phyloP scores from a whole-genome alignment of 2,113 vertebrate species.

The Rhabdomys dilectus region DNA sequence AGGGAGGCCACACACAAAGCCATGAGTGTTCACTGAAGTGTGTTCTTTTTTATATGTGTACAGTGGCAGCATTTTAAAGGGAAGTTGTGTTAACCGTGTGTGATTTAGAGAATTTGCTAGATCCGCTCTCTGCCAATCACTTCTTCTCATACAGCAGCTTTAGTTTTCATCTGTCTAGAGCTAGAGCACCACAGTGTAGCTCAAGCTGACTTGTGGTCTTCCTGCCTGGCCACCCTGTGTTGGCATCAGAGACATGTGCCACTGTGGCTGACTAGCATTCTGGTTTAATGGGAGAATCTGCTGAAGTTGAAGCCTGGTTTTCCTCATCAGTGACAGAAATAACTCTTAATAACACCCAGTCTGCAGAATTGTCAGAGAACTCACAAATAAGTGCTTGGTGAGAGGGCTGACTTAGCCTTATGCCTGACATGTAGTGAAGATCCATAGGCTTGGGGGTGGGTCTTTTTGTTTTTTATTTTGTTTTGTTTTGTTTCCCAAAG shows the following conservation, averaged over 20 bases:
- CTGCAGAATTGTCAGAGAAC: background rate
- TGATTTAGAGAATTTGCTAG: constrained; percentile 36
- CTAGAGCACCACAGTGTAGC: background rate
- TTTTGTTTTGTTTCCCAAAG: background rate
- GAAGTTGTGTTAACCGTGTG: background rate
- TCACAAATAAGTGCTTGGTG: background rate
- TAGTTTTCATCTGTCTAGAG: background rate
- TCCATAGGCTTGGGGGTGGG: background rate
- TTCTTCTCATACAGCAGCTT: background rate
- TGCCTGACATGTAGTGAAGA: background rate
- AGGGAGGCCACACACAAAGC: background rate
- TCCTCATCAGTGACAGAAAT: constrained; percentile 34
- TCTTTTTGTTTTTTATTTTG: background rate
- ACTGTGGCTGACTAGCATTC: background rate
- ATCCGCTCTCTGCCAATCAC: background rate
- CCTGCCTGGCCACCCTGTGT: background rate
- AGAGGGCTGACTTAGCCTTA: background rate
- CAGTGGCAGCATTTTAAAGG: background rate
- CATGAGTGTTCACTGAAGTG: background rate
- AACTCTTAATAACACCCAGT: background rate
- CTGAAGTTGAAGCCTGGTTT: constrained; percentile 26
- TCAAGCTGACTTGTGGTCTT: background rate
- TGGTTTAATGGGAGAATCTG: constrained; percentile 37
- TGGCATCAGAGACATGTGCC: background rate
- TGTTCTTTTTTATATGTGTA: background rate